These are phyloP conservation scores for Drosophila mercatorum DNA, from an alignment of 2,888 invertebrate species.

Conservation along the genomic window DNA sequence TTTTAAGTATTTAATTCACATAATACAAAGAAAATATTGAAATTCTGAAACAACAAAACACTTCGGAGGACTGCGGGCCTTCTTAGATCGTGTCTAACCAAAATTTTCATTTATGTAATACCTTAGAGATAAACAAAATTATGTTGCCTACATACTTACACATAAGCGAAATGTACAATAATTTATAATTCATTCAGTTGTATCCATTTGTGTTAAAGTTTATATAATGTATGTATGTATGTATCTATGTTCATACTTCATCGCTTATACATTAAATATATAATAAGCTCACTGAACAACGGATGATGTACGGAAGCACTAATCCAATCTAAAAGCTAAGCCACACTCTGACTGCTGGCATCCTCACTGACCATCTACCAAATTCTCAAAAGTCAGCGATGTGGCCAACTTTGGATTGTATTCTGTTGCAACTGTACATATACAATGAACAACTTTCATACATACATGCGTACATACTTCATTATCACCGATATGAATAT, in stretches of 20 bases:
- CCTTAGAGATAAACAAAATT: constrained; percentile 32
- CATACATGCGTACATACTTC: not conserved
- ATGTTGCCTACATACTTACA: constrained; percentile 23
- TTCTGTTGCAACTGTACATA: not conserved
- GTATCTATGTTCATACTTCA: constrained; percentile 10
- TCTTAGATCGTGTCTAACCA: constrained; percentile 10
- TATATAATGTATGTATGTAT: constrained; percentile 8
- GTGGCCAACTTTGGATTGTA: constrained; percentile 1
- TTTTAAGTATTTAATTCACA: constrained; percentile 31
- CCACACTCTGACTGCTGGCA: constrained; percentile 46
- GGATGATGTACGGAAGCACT: constrained; percentile 5
- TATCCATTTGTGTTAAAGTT: constrained; percentile 16
- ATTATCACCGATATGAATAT: not conserved
- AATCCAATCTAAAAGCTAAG: constrained; percentile 7
- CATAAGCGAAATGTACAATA: constrained; percentile 48
- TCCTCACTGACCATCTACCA: constrained; percentile 57
- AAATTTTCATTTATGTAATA: constrained; percentile 27
- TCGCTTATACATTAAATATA: not conserved
- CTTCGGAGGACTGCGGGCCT: no score
- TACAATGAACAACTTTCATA: not conserved
- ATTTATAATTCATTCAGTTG: constrained; percentile 35
- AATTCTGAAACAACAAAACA: constrained; percentile 5
- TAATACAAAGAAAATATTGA: constrained; percentile 13
- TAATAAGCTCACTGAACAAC: constrained; percentile 20
- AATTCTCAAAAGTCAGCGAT: constrained; percentile 29